Conservation (phyloP, 2,797 vertebrate species). For the Chloroceryle amazona region DNA sequence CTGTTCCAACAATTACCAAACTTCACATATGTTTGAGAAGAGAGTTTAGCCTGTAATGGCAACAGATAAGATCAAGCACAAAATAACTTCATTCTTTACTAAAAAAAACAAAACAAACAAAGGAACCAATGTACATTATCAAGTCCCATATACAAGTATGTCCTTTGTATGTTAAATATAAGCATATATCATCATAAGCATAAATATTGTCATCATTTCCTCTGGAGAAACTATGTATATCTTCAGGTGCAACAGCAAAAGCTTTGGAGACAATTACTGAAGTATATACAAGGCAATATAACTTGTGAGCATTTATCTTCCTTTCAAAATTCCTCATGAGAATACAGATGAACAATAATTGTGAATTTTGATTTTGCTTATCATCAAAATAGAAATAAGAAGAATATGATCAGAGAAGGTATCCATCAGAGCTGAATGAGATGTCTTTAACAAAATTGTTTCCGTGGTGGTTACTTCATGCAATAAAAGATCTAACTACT, state of each 20-base stretch:
- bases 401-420: background rate
- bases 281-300: background rate
- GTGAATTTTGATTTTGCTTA: background rate
- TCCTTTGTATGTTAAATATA: background rate
- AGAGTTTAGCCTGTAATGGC: background rate
- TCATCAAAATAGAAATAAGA: background rate
- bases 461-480: background rate
- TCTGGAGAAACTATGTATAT: background rate
- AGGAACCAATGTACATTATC: background rate
- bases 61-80: background rate
- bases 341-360: background rate
- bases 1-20: background rate
- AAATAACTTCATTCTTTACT: background rate
- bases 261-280: background rate
- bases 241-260: background rate
- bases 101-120: background rate
- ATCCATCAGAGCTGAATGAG: background rate
- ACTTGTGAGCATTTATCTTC: background rate
- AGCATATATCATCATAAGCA: background rate
- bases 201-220: background rate
- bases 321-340: background rate
- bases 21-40: background rate
- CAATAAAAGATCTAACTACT: accelerated
- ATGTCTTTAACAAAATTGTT: background rate
- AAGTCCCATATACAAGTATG: background rate